Evolutionary conservation across 2,797 vertebrate genomes (phyloP), one percentile per base, ranked within the genome.

Genomic region (Chromis chromis): DNA sequence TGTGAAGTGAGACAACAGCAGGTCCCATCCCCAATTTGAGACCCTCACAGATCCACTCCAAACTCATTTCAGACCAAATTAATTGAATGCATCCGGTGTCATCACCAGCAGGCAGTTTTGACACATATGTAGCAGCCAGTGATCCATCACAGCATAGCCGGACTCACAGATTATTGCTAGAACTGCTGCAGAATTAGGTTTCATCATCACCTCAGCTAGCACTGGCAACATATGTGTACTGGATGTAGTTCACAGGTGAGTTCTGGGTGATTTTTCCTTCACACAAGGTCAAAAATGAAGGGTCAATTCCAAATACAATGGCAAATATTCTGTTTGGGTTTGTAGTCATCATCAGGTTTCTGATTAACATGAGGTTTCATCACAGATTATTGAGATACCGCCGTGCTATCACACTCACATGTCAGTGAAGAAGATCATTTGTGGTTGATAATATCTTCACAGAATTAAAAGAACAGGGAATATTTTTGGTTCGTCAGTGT

Each of bases 61-160:
- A 81, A 46, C 48, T 60, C 6, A 61, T 65, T 57, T 84, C 22
- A 69, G 40, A 78, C 25, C 12, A 76, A 50, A 74, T 77, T 69
- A 3, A 74, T 65, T 79, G 31, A 19, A 58, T 55, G 22, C 12
- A 52, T 60, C 58, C 33, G 48, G 67, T 65, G 48, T 76, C 27
- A 54, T 70, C 27, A 44, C 21, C 3, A 52, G 44, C 48, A 67
- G 6, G 48, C 14, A n/a, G 13, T 25, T 70, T 39, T 27, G 52
- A 77, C 63, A 63, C 59, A 59, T 2, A 28, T n/a, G 25, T 40
- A 54, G 54, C 33, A 22, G 31, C 36, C 56, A 52, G 42, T 48
- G 39, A 58, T 73, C 42, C 22, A 31, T 49, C 49, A 61, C 17
- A 64, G 28, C 8, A 6, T 17, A 27, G 12, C 27, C 28, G 44